These are phyloP conservation scores for Rotaria sp. DNA, from an alignment of 2,888 invertebrate genomes.

Conservation along the genomic window DNA sequence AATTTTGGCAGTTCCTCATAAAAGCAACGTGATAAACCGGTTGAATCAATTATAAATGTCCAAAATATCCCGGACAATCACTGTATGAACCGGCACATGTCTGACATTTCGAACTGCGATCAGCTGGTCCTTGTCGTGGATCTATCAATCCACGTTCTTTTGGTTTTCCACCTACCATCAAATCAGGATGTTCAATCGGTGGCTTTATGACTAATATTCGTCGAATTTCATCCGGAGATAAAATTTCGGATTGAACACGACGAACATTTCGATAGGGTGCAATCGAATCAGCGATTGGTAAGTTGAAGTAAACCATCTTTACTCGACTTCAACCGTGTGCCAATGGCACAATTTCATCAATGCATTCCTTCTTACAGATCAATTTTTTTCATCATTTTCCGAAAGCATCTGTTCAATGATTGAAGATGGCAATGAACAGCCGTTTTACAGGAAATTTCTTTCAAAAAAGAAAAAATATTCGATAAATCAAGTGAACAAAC, in stretches of 20 bases:
- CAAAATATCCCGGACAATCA: conserved; percentile 98
- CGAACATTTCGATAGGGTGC: conserved; percentile 86
- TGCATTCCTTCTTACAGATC: no score
- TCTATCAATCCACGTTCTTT: conserved; percentile 98
- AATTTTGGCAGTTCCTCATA: conserved; percentile 89
- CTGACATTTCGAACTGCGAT: conserved; percentile 83
- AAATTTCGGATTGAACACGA: conserved; percentile 92
- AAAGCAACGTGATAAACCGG: conserved; percentile 98
- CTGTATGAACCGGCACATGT: conserved; percentile 67
- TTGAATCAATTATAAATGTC: conserved; percentile 92
- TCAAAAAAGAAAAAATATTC: no score
- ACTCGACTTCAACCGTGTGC: no score
- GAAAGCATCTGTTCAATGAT: no score
- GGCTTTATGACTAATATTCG: conserved; percentile 82
- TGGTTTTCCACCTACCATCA: conserved; percentile 78
- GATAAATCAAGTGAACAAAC: no score
- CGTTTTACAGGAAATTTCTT: no score
- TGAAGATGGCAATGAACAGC: no score
- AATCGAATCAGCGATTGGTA: conserved; percentile 62
- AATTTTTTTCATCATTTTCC: no score
- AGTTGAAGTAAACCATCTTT: conserved; percentile 36
- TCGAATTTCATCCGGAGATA: conserved; percentile 92
- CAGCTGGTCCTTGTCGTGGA: conserved; percentile 93
- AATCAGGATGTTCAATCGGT: conserved; percentile 90
- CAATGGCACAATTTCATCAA: no score